Base-by-base conservation (phyloP, 2,888 invertebrate genomes). In the Scaptomyza cyrtandrae region DNA sequence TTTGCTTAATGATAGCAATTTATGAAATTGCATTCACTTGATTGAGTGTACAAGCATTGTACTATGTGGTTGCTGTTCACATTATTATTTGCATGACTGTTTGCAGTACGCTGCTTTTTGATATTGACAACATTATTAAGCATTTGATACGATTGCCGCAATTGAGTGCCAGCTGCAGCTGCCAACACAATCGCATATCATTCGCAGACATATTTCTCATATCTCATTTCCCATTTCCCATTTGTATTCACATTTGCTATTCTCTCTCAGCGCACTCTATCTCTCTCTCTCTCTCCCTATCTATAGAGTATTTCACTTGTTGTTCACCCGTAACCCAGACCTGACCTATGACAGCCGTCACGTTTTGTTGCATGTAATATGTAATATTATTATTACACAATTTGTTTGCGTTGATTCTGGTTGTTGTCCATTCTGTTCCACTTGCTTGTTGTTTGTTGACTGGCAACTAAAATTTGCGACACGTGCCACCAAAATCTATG, bases 371-470 rank as follows among this genome's bases (percentile, higher is more conserved):
- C 62, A 64, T 76, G 65, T 78, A 52, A 71, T 75, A 61, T 74
- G 58, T 69, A 66, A 78, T 78, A 80, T 80, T 82, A 83, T 83
- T 85, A 82, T 82, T 82, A 85, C 75, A 76, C 76, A 80, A 83
- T 80, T 86, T 83, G 78, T 80, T 60, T 76, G 78, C 65, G 54
- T 35, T 59, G 58, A 37, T 49, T 58, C 41, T 52, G 39, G 43
- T 14, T 16, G 49, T 7, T 63, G 62, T 37, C 24, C 24, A 24
- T 24, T 24, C 24, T 24, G 24, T 3, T 24, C 5, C 24, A 24
- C 24, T 19, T 19, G 19, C 19, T 19, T 54, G 55, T 37, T 46
- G 27, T 41, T 54, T 56, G 37, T 37, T 48, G 64, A 41, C 46
- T 71, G 70, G 68, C 69, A 77, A 85, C 80, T 79, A 84, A 83